phyloP scores from a whole-genome alignment of 2,797 vertebrate species.

The Pyrocephalus nanus region DNA sequence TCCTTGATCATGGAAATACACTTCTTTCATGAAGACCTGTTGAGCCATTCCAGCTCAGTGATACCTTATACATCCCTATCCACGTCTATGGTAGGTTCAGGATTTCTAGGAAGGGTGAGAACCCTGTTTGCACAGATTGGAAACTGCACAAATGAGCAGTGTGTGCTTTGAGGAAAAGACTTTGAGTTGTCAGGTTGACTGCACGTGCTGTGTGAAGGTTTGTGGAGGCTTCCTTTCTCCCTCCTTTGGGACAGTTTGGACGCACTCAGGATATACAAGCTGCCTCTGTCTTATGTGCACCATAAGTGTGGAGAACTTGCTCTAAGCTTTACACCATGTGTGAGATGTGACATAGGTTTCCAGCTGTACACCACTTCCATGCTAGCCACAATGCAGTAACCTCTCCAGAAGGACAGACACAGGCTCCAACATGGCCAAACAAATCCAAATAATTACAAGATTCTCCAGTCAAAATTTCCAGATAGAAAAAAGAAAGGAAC shows the following conservation, averaged over 20 bases:
- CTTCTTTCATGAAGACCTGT: not conserved
- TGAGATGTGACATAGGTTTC: not conserved
- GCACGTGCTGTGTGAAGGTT: not conserved
- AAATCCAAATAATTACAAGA: not conserved
- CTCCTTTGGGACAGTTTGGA: not conserved
- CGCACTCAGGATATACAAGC: not conserved
- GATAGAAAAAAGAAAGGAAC: not conserved
- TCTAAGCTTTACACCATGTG: fast-evolving
- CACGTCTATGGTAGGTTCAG: not conserved
- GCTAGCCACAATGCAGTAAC: no score
- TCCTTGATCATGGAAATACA: not conserved
- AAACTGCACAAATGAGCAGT: not conserved
- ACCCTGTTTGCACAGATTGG: not conserved
- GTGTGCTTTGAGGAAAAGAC: not conserved
- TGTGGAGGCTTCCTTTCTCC: not conserved
- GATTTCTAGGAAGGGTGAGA: not conserved
- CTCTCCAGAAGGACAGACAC: not conserved
- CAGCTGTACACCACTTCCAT: fast-evolving
- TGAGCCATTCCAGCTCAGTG: not conserved
- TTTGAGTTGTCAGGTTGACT: not conserved
- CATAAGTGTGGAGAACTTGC: not conserved
- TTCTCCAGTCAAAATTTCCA: not conserved
- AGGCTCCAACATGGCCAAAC: not conserved
- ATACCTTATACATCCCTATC: not conserved
- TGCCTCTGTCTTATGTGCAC: not conserved